Evolutionary conservation across 2,113 vertebrate genomes (phyloP).

Genomic region (Albula goreensis): DNA sequence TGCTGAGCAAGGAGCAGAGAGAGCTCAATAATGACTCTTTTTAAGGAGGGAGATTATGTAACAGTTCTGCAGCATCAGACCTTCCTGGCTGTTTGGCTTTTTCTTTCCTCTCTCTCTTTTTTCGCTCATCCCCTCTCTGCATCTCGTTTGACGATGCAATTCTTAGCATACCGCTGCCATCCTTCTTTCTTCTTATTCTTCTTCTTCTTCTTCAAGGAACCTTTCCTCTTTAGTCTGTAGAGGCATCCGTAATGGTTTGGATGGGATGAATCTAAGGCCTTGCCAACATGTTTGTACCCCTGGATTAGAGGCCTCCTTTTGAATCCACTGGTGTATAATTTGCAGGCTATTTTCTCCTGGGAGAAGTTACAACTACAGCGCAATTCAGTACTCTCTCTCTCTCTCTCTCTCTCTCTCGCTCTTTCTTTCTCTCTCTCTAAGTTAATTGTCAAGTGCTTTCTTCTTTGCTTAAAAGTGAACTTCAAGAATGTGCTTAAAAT

Average conservation of each 20-base stretch:
- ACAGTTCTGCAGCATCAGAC: not conserved
- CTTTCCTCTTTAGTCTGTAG: not conserved
- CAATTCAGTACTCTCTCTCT: not conserved
- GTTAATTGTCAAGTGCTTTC: no score
- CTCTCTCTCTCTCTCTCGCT: not conserved
- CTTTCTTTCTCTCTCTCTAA: no score
- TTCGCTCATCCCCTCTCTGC: not conserved
- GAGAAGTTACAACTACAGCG: not conserved
- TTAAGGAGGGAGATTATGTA: not conserved
- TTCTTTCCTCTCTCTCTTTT: not conserved
- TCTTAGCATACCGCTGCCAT: not conserved
- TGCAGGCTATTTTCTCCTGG: constrained; percentile 1
- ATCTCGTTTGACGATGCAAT: not conserved
- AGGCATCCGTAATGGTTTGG: not conserved
- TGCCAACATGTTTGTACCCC: not conserved
- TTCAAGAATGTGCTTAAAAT: no score
- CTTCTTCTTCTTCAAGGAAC: not conserved
- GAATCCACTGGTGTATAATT: not conserved
- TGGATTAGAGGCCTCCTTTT: not conserved
- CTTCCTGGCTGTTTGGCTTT: not conserved
- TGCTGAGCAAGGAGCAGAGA: not conserved
- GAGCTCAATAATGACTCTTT: not conserved
- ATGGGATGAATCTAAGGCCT: not conserved
- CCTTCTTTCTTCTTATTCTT: not conserved
- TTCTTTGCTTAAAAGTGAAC: no score